These are phyloP conservation scores for Bugula neritina DNA, from an alignment of 2,888 invertebrate genomes.

Conservation along the genomic window DNA sequence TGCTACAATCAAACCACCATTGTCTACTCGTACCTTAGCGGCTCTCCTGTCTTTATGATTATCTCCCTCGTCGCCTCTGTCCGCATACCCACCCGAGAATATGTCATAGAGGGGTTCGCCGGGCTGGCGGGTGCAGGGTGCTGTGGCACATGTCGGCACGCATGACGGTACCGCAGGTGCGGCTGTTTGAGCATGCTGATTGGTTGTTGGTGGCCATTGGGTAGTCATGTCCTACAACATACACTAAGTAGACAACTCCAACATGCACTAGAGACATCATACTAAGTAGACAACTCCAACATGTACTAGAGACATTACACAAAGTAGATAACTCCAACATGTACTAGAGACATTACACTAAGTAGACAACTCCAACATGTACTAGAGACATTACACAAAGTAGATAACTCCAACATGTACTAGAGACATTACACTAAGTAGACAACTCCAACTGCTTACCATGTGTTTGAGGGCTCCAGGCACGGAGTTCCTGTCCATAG, in stretches of 20 bases:
- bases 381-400: too few relatives aligned
- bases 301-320: not conserved
- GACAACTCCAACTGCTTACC: too few relatives aligned
- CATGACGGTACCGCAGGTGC: not conserved
- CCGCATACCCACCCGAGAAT: not conserved
- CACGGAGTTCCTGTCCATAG: not conserved
- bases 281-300: not conserved
- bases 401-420: too few relatives aligned
- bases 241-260: too few relatives aligned
- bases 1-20: too few relatives aligned
- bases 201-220: not conserved
- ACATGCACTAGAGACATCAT: too few relatives aligned
- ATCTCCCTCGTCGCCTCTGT: not conserved
- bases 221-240: constrained; percentile 20
- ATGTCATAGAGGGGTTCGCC: constrained; percentile 22
- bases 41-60: not conserved
- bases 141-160: not conserved
- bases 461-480: constrained; percentile 10
- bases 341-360: not conserved
- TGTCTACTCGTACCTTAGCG: not conserved
- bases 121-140: not conserved
- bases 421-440: too few relatives aligned
- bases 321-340: not conserved
- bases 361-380: too few relatives aligned
- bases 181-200: constrained; percentile 5